Percentiles rank a stretch among this genome's conserved stretches.
phyloP scores from a whole-genome alignment of 1,140 invertebrate species.

The Lysiphlebus fabarum region DNA sequence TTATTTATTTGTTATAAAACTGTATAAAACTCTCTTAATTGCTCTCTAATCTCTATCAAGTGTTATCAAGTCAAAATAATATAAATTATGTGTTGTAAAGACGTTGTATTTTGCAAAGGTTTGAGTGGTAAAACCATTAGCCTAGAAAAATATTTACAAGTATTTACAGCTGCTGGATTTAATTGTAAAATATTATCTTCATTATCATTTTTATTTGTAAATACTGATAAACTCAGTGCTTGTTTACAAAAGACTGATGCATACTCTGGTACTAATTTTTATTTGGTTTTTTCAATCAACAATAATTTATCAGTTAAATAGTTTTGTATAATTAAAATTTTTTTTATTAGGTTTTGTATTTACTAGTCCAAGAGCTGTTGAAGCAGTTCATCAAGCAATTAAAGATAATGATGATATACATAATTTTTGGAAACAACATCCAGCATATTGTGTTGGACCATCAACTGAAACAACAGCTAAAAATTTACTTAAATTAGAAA shows the following conservation, averaged over 20 bases:
- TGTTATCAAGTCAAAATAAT: constrained; percentile 1
- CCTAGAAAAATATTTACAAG: constrained; percentile 37
- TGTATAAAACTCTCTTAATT: too few relatives aligned
- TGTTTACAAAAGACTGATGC: constrained; percentile 31
- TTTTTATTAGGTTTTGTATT: constrained; percentile 42
- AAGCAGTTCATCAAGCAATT: constrained; percentile 37
- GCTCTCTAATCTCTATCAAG: too few relatives aligned
- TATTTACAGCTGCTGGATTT: constrained; percentile 42
- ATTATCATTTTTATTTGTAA: constrained; percentile 43
- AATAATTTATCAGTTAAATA: constrained; percentile 3
- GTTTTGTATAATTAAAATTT: constrained; percentile 6
- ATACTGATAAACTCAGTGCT: constrained; percentile 33
- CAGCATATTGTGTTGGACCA: constrained; percentile 46
- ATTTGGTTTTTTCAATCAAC: constrained; percentile 6
- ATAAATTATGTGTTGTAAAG: constrained; percentile 20
- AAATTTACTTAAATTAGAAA: constrained; percentile 34
- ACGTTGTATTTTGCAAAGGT: constrained; percentile 45
- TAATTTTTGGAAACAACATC: constrained; percentile 36
- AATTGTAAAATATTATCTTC: constrained; percentile 41
- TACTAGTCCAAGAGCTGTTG: constrained; percentile 46
- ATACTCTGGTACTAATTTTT: constrained; percentile 40
- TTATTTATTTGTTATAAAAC: too few relatives aligned
- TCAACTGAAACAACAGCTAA: constrained; percentile 40
- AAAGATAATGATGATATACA: constrained; percentile 28
- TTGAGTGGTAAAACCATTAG: constrained; percentile 34